phyloP scores from a whole-genome alignment of 2,113 vertebrate genomes.

The Pterocles orientalis region DNA sequence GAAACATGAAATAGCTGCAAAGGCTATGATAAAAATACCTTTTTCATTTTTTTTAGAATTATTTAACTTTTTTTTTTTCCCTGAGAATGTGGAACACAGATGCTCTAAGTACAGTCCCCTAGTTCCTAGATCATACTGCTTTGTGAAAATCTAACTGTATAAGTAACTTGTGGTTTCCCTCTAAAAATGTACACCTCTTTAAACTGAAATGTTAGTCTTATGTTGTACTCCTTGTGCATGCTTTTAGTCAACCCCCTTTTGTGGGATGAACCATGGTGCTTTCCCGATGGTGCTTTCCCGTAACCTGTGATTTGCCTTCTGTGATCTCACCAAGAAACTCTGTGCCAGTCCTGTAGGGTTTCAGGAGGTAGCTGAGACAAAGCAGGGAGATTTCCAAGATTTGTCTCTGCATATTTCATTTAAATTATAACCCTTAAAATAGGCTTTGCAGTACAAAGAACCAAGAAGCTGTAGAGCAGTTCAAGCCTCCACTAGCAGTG shows the following conservation, averaged over 20 bases:
- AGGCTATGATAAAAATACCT: slow-evolving; percentile 34
- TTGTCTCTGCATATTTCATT: not conserved
- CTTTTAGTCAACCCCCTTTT: not conserved
- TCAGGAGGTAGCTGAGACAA: not conserved
- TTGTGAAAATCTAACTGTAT: not conserved
- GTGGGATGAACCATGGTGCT: not conserved
- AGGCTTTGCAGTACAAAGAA: not conserved
- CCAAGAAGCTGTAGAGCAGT: not conserved
- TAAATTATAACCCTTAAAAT: not conserved
- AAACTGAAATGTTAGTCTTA: not conserved
- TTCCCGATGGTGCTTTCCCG: not conserved
- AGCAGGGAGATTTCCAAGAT: not conserved
- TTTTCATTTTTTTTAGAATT: slow-evolving; percentile 20
- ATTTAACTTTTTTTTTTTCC: slow-evolving; percentile 39
- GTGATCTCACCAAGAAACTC: not conserved
- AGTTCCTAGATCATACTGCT: not conserved
- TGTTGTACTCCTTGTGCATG: fast-evolving
- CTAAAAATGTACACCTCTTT: slow-evolving; percentile 6
- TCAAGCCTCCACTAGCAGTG: not conserved
- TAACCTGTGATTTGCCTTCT: not conserved
- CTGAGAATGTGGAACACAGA: slow-evolving; percentile 33
- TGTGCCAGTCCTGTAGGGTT: not conserved
- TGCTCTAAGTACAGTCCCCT: not conserved
- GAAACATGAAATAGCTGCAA: slow-evolving; percentile 27
- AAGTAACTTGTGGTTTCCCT: slow-evolving; percentile 23